These are phyloP conservation scores for Saccopteryx bilineata DNA, from an alignment of 2,113 vertebrate genomes.

Conservation along the genomic window DNA sequence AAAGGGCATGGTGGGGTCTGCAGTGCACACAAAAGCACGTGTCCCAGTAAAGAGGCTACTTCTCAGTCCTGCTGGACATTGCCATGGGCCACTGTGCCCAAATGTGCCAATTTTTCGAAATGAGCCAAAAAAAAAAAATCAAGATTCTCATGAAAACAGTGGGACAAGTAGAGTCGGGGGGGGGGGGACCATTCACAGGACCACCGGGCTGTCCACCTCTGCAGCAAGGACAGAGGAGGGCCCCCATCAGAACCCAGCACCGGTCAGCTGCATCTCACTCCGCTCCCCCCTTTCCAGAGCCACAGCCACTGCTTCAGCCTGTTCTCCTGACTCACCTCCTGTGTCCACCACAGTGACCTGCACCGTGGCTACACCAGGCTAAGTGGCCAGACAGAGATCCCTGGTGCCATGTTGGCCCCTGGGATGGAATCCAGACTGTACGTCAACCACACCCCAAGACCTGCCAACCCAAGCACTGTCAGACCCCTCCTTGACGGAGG, in stretches of 20 bases:
- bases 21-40: rapidly evolving
- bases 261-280: neutral
- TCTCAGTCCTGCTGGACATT: neutral
- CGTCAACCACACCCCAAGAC: neutral
- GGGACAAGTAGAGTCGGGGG: neutral
- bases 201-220: rapidly evolving
- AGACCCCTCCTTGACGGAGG: neutral
- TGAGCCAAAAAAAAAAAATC: neutral
- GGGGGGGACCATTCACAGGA: rapidly evolving
- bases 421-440: neutral
- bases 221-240: neutral
- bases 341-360: neutral
- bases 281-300: no score
- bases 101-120: neutral
- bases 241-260: neutral
- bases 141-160: neutral
- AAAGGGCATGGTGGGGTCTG: rapidly evolving
- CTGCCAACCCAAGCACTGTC: neutral
- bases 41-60: neutral
- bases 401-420: neutral
- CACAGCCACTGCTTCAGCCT: neutral
- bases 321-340: neutral
- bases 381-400: neutral
- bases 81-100: neutral
- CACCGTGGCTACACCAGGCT: neutral